Conservation (phyloP, 2,797 vertebrate species). For the Cynopterus sphinx region DNA sequence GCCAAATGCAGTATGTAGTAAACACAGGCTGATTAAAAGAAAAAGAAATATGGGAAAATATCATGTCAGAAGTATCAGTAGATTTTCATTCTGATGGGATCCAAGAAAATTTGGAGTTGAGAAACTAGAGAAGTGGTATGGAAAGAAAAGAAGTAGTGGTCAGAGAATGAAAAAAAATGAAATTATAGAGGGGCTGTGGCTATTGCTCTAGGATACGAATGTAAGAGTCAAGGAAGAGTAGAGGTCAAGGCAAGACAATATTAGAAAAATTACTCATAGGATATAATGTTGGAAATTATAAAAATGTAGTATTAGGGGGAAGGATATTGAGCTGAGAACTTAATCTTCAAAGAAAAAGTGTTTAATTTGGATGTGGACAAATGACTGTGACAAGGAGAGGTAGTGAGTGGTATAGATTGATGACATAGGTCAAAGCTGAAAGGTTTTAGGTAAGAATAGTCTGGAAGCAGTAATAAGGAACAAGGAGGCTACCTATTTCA, state of each 20-base stretch:
- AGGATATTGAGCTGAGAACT: neutral
- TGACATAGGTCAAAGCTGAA: neutral
- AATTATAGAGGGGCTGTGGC: neutral
- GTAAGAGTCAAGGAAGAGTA: neutral
- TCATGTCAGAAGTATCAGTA: neutral
- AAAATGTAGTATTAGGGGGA: neutral
- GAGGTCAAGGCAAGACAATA: neutral
- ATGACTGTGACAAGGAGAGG: neutral
- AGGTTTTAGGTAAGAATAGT: neutral
- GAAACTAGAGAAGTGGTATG: neutral
- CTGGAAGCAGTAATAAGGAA: neutral
- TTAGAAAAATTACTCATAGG: neutral
- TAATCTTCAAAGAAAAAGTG: neutral
- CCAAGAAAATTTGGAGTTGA: neutral
- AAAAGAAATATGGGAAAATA: neutral
- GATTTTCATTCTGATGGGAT: neutral
- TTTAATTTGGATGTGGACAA: neutral
- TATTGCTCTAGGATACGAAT: neutral
- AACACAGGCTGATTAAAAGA: neutral
- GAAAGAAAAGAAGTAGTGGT: neutral
- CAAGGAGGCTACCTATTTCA: neutral
- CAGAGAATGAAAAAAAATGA: neutral
- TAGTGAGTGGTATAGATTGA: neutral
- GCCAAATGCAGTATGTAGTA: neutral
- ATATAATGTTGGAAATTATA: neutral